Base-by-base conservation (phyloP, 2,888 invertebrate species). In the Stenichneumon culpator region DNA sequence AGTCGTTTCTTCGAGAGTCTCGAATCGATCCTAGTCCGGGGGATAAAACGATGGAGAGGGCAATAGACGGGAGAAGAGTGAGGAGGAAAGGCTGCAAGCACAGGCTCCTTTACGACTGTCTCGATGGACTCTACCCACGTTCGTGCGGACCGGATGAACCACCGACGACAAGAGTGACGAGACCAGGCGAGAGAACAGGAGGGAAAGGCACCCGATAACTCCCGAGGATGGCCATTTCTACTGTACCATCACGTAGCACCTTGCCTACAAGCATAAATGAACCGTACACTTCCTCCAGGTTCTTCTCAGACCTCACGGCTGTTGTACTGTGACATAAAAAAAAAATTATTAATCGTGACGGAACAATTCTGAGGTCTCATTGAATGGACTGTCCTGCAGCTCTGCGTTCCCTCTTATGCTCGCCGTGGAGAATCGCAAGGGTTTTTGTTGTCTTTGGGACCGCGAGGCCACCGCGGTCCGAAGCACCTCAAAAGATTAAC, bases 401-500 rank as follows among this genome's bases (percentile, higher is more conserved):
- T 68, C 57, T 14, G 25, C 50, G 14, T 52, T 39, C 22, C 9
- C 22, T 50, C 47, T 65, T 2, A 25, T n/a, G 11, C 9, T 54
- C n/a, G 32, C 19, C 65, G 47, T 14, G 19, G 28, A n/a, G 47
- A 16, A 50, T 44, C 57, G 68, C 65, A 68, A 60, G 44, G 47
- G 74, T 65, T 65, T 54, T 72, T 22, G 16, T 54, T 28, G 50
- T 72, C 57, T 6, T n/a, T 28, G n/a, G 14, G 36, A 50, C 32
- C 32, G 47, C 60, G 19, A 32, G 36, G 22, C 54, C 11, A 25
- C 4, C 57, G 57, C 57, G 57, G 22, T 25, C 57, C 57, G 22
- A 9, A 28, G 28, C 28, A 36, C 50, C 68, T 74, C 39, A 84
- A 87, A 84, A 82, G 84, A 88, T 90, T 89, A 87, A 89, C 89